Percentiles rank a stretch among this genome's conserved stretches.
phyloP scores from a whole-genome alignment of 2,888 invertebrate genomes.

The Macropis europaea region DNA sequence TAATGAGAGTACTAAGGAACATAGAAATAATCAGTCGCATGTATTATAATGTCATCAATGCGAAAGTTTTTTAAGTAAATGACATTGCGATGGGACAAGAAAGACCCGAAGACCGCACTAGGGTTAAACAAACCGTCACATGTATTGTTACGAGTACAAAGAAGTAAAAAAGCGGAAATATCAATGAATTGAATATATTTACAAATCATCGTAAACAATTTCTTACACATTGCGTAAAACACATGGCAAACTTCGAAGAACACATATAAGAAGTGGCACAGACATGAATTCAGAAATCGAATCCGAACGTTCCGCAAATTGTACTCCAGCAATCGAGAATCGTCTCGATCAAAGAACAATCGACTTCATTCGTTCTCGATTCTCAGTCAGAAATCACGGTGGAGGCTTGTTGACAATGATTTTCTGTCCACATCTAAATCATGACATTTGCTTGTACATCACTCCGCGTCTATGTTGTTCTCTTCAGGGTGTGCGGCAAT shows the following conservation, averaged over 20 bases:
- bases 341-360: background rate
- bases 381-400: background rate
- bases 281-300: background rate
- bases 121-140: too few species aligned
- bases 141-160: too few species aligned
- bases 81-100: too few species aligned
- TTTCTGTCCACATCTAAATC: background rate
- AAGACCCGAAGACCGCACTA: too few species aligned
- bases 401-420: background rate
- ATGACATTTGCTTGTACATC: background rate
- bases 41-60: too few species aligned
- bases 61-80: too few species aligned
- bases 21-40: too few species aligned
- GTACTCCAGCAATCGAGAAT: too few species aligned
- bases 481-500: slow-evolving; percentile 73
- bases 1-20: too few species aligned
- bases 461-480: slow-evolving; percentile 53
- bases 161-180: background rate
- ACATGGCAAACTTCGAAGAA: background rate
- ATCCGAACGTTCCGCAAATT: background rate
- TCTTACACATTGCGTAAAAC: background rate
- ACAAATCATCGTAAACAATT: background rate
- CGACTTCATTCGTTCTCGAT: background rate
- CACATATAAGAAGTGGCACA: background rate
- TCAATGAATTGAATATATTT: slow-evolving; percentile 23